Conservation (phyloP, 2,113 vertebrate genomes). For the Leptosomus discolor region DNA sequence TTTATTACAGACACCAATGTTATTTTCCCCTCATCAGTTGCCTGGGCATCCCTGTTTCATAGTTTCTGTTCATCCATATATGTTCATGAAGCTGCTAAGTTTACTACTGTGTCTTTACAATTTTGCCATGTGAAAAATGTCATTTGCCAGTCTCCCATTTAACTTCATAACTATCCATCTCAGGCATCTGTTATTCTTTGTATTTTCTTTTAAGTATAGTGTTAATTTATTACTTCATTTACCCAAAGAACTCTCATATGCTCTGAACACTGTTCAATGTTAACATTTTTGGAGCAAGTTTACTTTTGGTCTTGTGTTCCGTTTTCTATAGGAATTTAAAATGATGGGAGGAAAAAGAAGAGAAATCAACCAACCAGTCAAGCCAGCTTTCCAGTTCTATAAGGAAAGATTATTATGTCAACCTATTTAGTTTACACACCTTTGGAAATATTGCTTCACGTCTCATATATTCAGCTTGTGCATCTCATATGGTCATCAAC, state of each 20-base stretch:
- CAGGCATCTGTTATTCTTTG: not conserved
- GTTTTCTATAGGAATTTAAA: not conserved
- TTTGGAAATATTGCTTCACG: not conserved
- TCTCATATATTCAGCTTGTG: not conserved
- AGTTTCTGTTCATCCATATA: not conserved
- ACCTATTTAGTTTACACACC: not conserved
- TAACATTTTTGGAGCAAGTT: not conserved
- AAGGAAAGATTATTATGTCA: not conserved
- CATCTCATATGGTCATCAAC: not conserved
- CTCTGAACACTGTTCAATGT: not conserved
- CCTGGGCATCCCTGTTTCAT: not conserved
- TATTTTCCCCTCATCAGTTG: not conserved
- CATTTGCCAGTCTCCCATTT: not conserved
- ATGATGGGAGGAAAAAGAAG: not conserved
- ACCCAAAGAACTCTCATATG: not conserved
- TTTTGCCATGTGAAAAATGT: not conserved
- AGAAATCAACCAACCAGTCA: not conserved
- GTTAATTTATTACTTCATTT: not conserved
- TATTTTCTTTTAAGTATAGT: constrained; percentile 15
- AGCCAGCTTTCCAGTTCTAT: not conserved
- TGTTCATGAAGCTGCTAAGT: not conserved
- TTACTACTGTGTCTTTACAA: not conserved
- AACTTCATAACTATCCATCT: not conserved
- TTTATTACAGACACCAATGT: not conserved
- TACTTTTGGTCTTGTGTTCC: not conserved